These are phyloP conservation scores for Sphaeramia orbicularis DNA, from an alignment of 2,797 vertebrate species.

Conservation along the genomic window DNA sequence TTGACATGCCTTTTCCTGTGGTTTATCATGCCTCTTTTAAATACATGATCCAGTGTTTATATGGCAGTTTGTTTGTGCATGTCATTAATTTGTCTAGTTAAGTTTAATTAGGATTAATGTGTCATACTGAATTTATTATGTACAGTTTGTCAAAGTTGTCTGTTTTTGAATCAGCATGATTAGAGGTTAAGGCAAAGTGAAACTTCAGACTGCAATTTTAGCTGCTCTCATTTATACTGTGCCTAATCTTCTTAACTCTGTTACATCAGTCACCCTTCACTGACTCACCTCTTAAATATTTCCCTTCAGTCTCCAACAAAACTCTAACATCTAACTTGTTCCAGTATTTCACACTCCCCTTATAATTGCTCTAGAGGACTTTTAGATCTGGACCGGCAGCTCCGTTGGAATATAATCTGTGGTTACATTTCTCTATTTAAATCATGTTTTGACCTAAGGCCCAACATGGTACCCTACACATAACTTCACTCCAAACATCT, in stretches of 20 bases:
- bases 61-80: slow-evolving; percentile 21
- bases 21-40: neutral
- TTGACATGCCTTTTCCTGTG: slow-evolving; percentile 10
- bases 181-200: slow-evolving; percentile 27
- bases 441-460: slow-evolving; percentile 37
- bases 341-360: slow-evolving; percentile 13
- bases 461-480: neutral
- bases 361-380: neutral
- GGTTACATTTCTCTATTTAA: no score
- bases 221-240: neutral
- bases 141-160: neutral
- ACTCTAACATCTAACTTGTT: slow-evolving; percentile 2
- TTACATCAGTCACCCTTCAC: slow-evolving; percentile 10
- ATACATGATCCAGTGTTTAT: slow-evolving; percentile 12
- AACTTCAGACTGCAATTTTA: slow-evolving; percentile 10
- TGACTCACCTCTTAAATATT: slow-evolving; percentile 31
- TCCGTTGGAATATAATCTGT: no score
- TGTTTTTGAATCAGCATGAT: slow-evolving; percentile 17
- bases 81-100: slow-evolving; percentile 13
- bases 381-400: no score
- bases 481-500: slow-evolving; percentile 43
- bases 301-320: slow-evolving; percentile 4
- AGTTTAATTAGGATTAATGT: slow-evolving; percentile 19
- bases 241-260: slow-evolving; percentile 1
- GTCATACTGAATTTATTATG: neutral